Evolutionary conservation across 2,888 invertebrate genomes (phyloP).

Genomic region (Ophion ventricosus): DNA sequence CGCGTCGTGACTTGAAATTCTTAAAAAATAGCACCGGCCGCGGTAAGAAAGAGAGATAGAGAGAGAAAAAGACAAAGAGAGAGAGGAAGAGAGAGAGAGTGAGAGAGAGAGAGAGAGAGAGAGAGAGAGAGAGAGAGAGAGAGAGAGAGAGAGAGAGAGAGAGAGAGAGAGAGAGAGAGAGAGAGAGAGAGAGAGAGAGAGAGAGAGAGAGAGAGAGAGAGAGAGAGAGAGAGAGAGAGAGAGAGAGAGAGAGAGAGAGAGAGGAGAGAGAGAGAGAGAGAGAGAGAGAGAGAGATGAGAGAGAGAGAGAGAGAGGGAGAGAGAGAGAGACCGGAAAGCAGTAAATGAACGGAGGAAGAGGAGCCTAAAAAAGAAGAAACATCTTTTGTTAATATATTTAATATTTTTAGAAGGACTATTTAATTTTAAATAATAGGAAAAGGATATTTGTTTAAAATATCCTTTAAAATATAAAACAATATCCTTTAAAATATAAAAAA

Average conservation of each 20-base stretch:
- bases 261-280: slow-evolving; percentile 33
- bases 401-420: too few relatives aligned
- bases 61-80: neutral
- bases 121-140: slow-evolving; percentile 4
- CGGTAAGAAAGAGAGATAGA: slow-evolving; percentile 18
- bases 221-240: slow-evolving; percentile 10
- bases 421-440: too few relatives aligned
- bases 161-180: slow-evolving; percentile 36
- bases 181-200: neutral
- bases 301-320: slow-evolving; percentile 9
- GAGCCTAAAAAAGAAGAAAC: slow-evolving; percentile 24
- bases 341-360: slow-evolving; percentile 28
- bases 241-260: slow-evolving; percentile 44
- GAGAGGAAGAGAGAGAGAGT: neutral
- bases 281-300: neutral
- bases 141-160: slow-evolving; percentile 43
- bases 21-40: slow-evolving; percentile 29
- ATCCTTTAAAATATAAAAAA: too few relatives aligned
- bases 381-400: too few relatives aligned
- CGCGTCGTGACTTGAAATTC: slow-evolving; percentile 19
- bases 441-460: too few relatives aligned
- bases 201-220: slow-evolving; percentile 6
- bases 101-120: neutral
- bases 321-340: slow-evolving; percentile 16
- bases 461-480: too few relatives aligned